These are phyloP conservation scores for Vidua macroura DNA, from an alignment of 2,113 vertebrate species.

Conservation along the genomic window DNA sequence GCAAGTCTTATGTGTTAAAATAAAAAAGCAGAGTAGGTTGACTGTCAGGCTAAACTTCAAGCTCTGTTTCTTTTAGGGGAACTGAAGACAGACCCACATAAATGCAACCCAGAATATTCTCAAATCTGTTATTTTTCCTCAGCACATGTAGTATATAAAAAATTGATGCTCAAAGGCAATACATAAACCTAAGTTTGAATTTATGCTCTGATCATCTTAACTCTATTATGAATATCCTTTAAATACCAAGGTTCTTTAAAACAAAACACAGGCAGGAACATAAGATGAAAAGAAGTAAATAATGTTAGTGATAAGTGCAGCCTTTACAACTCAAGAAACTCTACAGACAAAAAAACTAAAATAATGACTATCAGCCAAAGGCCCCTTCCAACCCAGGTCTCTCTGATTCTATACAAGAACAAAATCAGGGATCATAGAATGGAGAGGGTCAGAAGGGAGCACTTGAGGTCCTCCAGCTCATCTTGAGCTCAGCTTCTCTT, in stretches of 20 bases:
- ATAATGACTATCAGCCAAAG: not conserved
- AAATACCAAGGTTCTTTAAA: not conserved
- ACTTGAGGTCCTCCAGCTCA: not conserved
- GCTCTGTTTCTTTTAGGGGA: not conserved
- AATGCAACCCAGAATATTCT: not conserved
- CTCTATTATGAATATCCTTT: not conserved
- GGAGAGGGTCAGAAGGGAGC: not conserved
- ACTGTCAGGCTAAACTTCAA: not conserved
- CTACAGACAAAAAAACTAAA: not conserved
- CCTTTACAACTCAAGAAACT: not conserved
- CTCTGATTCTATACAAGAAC: not conserved
- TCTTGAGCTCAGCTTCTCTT: not conserved
- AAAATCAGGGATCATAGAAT: not conserved
- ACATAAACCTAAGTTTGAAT: not conserved
- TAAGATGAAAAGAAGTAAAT: not conserved
- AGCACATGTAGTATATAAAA: not conserved
- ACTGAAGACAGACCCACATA: not conserved
- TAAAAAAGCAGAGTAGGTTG: not conserved
- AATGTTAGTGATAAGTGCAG: not conserved
- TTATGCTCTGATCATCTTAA: not conserved
- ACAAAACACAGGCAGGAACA: not conserved
- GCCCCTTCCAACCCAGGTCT: not conserved
- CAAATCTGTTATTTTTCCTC: not conserved
- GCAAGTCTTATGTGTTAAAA: not conserved
- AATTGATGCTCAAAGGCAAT: not conserved